These are phyloP conservation scores for Cataglyphis cursor DNA, from an alignment of 2,888 invertebrate genomes.

Conservation along the genomic window DNA sequence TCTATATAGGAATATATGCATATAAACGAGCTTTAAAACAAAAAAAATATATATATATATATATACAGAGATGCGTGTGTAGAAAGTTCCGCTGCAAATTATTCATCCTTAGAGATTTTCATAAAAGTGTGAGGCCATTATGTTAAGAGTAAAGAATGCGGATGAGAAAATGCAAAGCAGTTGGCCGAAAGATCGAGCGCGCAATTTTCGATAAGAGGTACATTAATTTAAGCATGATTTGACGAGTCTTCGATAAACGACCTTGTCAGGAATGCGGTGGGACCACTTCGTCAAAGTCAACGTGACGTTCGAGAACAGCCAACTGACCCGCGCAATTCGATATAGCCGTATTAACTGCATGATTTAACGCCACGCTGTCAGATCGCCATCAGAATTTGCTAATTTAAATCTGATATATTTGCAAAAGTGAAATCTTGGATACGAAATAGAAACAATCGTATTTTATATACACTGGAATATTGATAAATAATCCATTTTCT, in stretches of 20 bases:
- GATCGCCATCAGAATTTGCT: not conserved
- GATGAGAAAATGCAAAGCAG: slow-evolving; percentile 44
- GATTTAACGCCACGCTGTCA: slow-evolving; percentile 47
- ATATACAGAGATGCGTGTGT: not conserved
- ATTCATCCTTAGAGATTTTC: not conserved
- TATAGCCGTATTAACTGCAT: slow-evolving; percentile 21
- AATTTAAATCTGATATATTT: slow-evolving; percentile 18
- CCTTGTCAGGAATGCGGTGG: slow-evolving; percentile 75
- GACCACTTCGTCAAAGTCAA: slow-evolving; percentile 60
- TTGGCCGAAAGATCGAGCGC: not conserved
- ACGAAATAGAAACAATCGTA: slow-evolving; percentile 2
- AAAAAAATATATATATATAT: too few relatives aligned
- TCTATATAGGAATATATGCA: not conserved
- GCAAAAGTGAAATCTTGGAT: slow-evolving; percentile 9
- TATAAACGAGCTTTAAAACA: not conserved
- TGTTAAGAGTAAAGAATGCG: slow-evolving; percentile 51
- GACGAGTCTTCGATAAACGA: slow-evolving; percentile 55
- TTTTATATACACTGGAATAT: not conserved
- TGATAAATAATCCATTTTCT: not conserved
- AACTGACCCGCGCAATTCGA: slow-evolving; percentile 63
- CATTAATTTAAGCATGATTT: slow-evolving; percentile 46
- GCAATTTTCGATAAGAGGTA: slow-evolving; percentile 6
- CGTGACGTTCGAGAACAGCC: slow-evolving; percentile 30
- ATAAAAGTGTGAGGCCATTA: slow-evolving; percentile 10
- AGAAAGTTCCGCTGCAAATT: not conserved